Evolutionary conservation across 2,797 vertebrate species (phyloP).

Genomic region (Pteropus rufus): DNA sequence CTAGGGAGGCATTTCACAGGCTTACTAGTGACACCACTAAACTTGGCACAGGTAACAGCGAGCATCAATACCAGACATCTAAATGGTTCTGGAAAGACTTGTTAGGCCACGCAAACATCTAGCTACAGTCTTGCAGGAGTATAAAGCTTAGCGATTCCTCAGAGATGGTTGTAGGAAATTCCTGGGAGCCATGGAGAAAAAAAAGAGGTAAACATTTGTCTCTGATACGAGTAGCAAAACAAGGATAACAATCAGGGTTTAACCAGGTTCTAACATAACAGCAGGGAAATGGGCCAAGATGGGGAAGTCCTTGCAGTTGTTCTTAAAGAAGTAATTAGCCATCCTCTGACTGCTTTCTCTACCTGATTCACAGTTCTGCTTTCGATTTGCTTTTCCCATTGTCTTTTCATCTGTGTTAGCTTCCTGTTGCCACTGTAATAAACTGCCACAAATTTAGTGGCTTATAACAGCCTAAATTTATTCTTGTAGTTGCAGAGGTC

Average conservation of each 20-base stretch:
- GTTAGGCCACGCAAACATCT: background rate
- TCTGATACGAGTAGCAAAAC: background rate
- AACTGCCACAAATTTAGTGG: background rate
- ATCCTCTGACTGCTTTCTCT: background rate
- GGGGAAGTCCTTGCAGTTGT: accelerated
- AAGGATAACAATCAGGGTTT: background rate
- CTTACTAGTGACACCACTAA: background rate
- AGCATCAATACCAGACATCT: background rate
- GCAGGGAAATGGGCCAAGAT: background rate
- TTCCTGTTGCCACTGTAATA: background rate
- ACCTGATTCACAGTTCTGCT: background rate
- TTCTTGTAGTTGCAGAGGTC: background rate
- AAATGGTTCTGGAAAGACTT: background rate
- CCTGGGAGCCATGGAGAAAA: background rate
- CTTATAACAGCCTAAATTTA: background rate
- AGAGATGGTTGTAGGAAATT: background rate
- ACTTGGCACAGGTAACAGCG: background rate
- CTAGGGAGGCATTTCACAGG: background rate
- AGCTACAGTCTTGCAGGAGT: background rate
- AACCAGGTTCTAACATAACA: background rate
- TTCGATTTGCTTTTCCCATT: background rate
- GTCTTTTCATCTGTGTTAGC: background rate
- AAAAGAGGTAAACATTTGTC: background rate
- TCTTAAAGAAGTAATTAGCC: background rate
- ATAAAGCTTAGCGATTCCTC: background rate